phyloP scores from a whole-genome alignment of 2,113 vertebrate genomes.

The Varanus komodoensis region DNA sequence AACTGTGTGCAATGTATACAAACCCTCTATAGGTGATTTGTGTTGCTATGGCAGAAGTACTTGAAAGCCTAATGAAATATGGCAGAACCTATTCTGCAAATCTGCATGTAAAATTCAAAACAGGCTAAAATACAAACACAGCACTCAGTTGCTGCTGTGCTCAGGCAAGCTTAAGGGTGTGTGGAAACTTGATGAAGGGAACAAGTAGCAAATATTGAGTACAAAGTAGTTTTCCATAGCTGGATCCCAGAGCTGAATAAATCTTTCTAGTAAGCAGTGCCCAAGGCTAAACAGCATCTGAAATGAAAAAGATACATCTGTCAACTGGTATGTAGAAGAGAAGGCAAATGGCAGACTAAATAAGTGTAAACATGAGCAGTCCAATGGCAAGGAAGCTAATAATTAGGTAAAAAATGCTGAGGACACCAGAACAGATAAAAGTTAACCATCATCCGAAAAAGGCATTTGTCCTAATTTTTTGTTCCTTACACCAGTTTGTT shows the following conservation, averaged over 20 bases:
- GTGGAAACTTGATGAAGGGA: slow-evolving; percentile 57
- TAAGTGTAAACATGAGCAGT: slow-evolving; percentile 50
- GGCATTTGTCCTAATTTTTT: slow-evolving; percentile 4
- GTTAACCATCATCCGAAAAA: slow-evolving; percentile 22
- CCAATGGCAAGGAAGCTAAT: slow-evolving; percentile 46
- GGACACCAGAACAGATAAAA: slow-evolving; percentile 59
- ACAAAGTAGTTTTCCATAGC: slow-evolving; percentile 65
- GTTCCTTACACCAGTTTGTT: not conserved
- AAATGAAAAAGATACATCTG: slow-evolving; percentile 68
- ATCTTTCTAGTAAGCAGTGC: slow-evolving; percentile 61
- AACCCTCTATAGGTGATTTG: slow-evolving; percentile 22
- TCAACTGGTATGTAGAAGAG: slow-evolving; percentile 51
- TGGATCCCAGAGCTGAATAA: slow-evolving; percentile 58
- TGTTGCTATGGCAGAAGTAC: not conserved
- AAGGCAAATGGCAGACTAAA: slow-evolving; percentile 62
- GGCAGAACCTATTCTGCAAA: not conserved
- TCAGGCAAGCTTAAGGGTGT: slow-evolving; percentile 37
- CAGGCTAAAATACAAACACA: slow-evolving; percentile 47
- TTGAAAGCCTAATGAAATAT: slow-evolving; percentile 38
- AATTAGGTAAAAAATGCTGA: slow-evolving; percentile 55
- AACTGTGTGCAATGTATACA: not conserved
- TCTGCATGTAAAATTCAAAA: slow-evolving; percentile 41
- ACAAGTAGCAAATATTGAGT: slow-evolving; percentile 67
- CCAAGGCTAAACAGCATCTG: slow-evolving; percentile 62
- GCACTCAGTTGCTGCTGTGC: not conserved